phyloP scores from a whole-genome alignment of 1,140 invertebrate genomes.

The Psilanteris sp. region DNA sequence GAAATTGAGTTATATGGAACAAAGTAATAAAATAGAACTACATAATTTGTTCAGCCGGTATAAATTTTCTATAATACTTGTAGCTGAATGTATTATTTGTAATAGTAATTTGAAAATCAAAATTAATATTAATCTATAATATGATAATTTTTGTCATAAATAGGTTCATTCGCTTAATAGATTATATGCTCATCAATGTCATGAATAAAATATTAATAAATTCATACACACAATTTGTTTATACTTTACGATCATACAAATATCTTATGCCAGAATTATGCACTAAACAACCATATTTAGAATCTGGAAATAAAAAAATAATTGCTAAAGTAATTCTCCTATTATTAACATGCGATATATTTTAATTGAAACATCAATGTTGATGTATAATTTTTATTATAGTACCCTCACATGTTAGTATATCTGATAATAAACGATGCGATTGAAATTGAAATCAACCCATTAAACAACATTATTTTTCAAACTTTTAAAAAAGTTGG shows the following conservation, averaged over 20 bases:
- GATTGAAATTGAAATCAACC: constrained; percentile 80
- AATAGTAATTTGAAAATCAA: no score
- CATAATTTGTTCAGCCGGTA: constrained; percentile 86
- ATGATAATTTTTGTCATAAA: constrained; percentile 47
- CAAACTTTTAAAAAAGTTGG: constrained; percentile 80
- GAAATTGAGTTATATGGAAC: constrained; percentile 90
- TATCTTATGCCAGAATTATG: background rate
- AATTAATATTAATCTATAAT: background rate
- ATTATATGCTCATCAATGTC: constrained; percentile 87
- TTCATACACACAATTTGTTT: background rate
- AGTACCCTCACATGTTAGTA: constrained; percentile 82
- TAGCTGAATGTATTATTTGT: no score
- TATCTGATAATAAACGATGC: constrained; percentile 79
- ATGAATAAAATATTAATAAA: constrained; percentile 82
- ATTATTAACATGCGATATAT: no score
- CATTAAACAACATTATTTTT: constrained; percentile 80
- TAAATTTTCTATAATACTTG: no score
- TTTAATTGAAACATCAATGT: no score
- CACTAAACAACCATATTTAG: background rate
- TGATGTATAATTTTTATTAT: constrained; percentile 58
- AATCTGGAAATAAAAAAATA: background rate
- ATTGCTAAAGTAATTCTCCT: no score
- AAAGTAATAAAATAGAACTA: constrained; percentile 88
- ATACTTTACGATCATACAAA: background rate
- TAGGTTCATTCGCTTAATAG: constrained; percentile 87